Evolutionary conservation across 2,797 vertebrate genomes (phyloP), one percentile per base, ranked within the genome.

Genomic region (Cirrhinus molitorella): DNA sequence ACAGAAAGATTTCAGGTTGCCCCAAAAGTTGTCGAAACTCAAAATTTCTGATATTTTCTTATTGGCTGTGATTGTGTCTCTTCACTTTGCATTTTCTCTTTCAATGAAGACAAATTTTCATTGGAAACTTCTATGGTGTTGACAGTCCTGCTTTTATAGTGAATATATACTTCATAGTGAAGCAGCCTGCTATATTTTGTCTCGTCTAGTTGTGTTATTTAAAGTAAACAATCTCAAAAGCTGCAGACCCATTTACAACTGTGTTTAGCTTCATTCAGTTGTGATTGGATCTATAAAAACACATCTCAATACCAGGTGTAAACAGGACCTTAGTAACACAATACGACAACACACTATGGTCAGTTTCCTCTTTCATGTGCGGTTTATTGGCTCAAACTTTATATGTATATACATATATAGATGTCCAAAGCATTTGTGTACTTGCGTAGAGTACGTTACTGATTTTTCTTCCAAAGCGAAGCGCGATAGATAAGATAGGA

Each of bases 401-500:
- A 19, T 28, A 28, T 5, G 11, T 57, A 23, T 57, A 28, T 61
- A 34, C 5, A 37, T 37, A 37, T 37, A 43, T 43, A 43, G 9
- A 51, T 19, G 19, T 16, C 65, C 34, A 49, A 68, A 40, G 66
- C 80, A 53, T 63, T 73, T 23, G 45, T 65, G n/a, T 65, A 51
- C 70, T 81, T 61, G 70, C 13, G 45, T 73, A 51, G 40, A 34
- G 11, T 37, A 53, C 23, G 2, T 16, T 74, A 51, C 55, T 51
- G 77, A 74, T 88, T 91, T 7, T 93, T 94, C 92, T 92, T 94
- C 92, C 92, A 93, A 89, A 90, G 74, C 88, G 78, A 72, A 80
- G 10, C 11, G 51, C 14, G 85, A 66, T 47, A 43, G 45, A 71
- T 51, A 19, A 28, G 61, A 66, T 23, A n/a, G 23, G 76, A 55